These are phyloP conservation scores for Hirudo medicinalis DNA, from an alignment of 1,140 invertebrate species.

Conservation along the genomic window DNA sequence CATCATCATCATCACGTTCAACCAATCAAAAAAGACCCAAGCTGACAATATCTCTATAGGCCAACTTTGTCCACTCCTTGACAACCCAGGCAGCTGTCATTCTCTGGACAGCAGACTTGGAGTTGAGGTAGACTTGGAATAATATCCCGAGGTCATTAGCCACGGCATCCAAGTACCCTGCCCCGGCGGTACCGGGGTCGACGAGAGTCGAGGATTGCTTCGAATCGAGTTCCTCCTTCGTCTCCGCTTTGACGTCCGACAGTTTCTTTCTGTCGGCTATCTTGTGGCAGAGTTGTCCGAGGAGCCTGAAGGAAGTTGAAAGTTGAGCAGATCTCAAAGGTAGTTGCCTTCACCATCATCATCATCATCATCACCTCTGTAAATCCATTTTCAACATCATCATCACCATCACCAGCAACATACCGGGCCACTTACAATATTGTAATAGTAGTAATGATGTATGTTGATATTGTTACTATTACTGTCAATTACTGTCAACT, in stretches of 20 bases:
- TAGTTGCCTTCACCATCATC: no score
- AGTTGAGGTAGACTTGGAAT: constrained; percentile 63
- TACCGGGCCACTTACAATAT: constrained; percentile 32
- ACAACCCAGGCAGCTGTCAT: constrained; percentile 62
- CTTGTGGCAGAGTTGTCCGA: constrained; percentile 64
- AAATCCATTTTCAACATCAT: background rate
- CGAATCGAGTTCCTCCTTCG: background rate
- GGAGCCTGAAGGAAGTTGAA: constrained; percentile 46
- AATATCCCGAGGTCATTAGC: constrained; percentile 62
- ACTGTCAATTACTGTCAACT: no score
- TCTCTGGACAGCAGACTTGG: constrained; percentile 71
- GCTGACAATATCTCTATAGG: background rate
- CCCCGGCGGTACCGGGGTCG: background rate
- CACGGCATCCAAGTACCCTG: background rate
- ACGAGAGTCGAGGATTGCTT: background rate
- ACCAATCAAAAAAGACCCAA: constrained; percentile 26
- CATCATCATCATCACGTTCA: constrained; percentile 25
- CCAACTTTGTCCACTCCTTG: constrained; percentile 50
- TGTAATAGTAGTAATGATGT: no score
- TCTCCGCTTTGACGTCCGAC: background rate
- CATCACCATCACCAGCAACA: constrained; percentile 14
- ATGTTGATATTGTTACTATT: no score
- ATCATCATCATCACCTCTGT: no score
- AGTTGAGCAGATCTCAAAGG: no score
- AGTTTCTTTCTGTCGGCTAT: constrained; percentile 37